These are phyloP conservation scores for Haemorhous mexicanus DNA, from an alignment of 2,113 vertebrate species.

Conservation along the genomic window DNA sequence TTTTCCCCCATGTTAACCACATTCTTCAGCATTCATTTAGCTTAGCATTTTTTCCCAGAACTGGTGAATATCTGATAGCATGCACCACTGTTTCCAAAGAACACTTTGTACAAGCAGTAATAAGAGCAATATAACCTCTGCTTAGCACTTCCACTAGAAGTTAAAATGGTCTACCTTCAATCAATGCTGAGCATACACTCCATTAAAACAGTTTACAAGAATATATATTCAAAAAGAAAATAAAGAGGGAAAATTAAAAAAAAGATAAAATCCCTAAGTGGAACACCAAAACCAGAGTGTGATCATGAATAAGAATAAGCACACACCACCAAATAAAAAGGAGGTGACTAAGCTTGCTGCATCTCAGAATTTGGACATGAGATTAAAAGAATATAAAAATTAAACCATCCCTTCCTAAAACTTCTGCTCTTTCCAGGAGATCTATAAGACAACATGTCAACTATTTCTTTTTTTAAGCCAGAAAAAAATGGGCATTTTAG, in stretches of 20 bases:
- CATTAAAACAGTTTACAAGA: constrained; percentile 37
- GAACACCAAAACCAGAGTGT: neutral
- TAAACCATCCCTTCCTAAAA: neutral
- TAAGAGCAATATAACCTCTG: neutral
- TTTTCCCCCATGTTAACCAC: constrained; percentile 47
- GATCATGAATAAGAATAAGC: neutral
- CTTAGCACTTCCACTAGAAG: neutral
- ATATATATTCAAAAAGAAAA: constrained; percentile 41
- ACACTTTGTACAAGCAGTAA: constrained; percentile 43
- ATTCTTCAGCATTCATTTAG: constrained; percentile 50
- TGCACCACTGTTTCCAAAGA: constrained; percentile 57
- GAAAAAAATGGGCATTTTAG: neutral
- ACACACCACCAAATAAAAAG: neutral
- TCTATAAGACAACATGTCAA: neutral
- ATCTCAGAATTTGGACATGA: neutral
- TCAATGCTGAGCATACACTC: constrained; percentile 20
- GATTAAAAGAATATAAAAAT: neutral
- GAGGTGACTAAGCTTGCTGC: neutral
- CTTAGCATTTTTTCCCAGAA: constrained; percentile 1
- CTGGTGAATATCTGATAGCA: constrained; percentile 50
- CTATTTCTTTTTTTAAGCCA: neutral
- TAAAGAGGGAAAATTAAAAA: neutral
- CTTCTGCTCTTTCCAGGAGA: neutral
- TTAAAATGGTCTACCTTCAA: constrained; percentile 56
- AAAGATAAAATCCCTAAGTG: neutral